These are phyloP conservation scores for Lasioglossum morio DNA, from an alignment of 2,888 invertebrate species.

Conservation along the genomic window DNA sequence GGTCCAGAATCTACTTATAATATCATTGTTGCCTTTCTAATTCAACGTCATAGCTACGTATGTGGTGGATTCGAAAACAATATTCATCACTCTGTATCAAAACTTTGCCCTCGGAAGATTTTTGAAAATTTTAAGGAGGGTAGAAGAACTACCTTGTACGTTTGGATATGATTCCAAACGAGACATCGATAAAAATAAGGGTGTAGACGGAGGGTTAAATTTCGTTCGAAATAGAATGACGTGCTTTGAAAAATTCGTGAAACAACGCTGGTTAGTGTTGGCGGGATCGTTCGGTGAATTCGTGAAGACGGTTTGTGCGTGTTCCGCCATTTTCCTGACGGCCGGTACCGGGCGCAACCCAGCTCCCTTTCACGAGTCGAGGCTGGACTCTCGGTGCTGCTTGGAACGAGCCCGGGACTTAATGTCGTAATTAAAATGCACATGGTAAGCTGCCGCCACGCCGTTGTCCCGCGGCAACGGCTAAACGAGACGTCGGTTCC, in stretches of 20 bases:
- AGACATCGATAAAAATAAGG: background rate
- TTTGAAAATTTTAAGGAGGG: no score
- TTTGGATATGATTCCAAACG: no score
- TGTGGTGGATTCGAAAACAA: no score
- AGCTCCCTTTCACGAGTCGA: conserved; percentile 37
- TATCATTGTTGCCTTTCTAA: background rate
- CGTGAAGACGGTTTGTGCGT: background rate
- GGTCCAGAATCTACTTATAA: background rate
- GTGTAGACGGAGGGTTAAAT: background rate
- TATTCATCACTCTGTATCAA: no score
- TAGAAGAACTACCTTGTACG: no score
- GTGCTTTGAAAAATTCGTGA: background rate
- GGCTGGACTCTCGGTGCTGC: conserved; percentile 43
- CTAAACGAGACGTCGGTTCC: conserved; percentile 69
- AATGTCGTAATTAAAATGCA: conserved; percentile 82
- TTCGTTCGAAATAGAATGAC: background rate
- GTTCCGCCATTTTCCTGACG: conserved; percentile 44
- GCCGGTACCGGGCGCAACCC: conserved; percentile 19
- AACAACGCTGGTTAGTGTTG: background rate
- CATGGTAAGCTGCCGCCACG: conserved; percentile 75
- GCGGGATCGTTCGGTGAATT: background rate
- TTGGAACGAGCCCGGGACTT: conserved; percentile 73
- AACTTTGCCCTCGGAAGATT: no score
- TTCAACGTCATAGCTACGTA: no score
- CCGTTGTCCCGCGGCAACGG: conserved; percentile 73